A percentile compares a stretch with the other conserved stretches of the same genome.
These are phyloP conservation scores for Pogoniulus pusillus DNA, from an alignment of 2,797 vertebrate species.

Conservation along the genomic window DNA sequence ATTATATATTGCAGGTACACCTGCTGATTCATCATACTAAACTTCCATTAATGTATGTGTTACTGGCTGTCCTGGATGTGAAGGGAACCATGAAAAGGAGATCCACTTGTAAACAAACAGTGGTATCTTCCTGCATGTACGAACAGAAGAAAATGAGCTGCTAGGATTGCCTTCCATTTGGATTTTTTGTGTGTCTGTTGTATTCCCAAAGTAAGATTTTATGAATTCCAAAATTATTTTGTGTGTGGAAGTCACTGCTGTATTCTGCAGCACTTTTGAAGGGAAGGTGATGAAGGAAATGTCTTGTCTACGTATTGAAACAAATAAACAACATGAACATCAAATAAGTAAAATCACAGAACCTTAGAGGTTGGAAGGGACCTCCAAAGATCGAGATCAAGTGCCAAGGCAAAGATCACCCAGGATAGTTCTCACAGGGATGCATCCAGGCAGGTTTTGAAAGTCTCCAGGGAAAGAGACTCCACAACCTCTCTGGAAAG, in stretches of 20 bases:
- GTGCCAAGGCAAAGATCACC: no score
- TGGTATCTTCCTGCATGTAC: background rate
- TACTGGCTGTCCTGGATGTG: background rate
- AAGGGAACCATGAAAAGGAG: background rate
- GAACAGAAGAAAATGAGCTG: background rate
- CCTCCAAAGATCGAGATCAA: no score
- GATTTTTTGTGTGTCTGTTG: background rate
- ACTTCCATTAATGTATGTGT: background rate
- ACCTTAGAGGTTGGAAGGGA: no score
- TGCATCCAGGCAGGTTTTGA: no score
- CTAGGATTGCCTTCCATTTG: background rate
- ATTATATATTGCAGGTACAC: background rate
- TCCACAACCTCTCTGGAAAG: no score
- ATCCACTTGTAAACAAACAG: background rate
- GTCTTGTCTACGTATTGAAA: background rate
- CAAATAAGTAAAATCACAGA: background rate
- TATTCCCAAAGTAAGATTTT: background rate
- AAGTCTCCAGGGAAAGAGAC: no score
- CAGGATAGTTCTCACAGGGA: no score
- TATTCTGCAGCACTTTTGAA: no score
- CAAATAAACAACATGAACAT: background rate
- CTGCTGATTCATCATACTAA: slow-evolving; percentile 23
- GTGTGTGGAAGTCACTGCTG: no score
- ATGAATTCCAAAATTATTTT: background rate
- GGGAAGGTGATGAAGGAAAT: background rate